phyloP scores from a whole-genome alignment of 1,140 invertebrate genomes.

The Zaprionus kolodkinae region DNA sequence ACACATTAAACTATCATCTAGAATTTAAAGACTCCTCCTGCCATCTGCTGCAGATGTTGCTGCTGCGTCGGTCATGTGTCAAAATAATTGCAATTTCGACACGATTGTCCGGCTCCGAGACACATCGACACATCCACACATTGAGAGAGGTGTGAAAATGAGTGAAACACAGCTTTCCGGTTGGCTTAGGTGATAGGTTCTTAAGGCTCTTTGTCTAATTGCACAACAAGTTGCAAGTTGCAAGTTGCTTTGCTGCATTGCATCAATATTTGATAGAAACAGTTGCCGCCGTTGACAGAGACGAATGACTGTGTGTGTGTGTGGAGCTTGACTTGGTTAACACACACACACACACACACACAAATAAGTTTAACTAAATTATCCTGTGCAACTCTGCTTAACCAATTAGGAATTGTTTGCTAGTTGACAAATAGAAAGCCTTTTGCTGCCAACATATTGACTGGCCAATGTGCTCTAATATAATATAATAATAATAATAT shows the following conservation, averaged over 20 bases:
- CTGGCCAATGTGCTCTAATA: too few species aligned
- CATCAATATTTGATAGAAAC: neutral
- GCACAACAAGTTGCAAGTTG: neutral
- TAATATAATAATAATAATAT: neutral
- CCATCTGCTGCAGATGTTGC: neutral
- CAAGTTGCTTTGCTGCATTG: neutral
- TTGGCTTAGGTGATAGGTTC: neutral
- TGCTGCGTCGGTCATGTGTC: neutral
- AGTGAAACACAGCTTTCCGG: neutral
- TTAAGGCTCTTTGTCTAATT: conserved; percentile 5
- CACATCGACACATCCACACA: neutral
- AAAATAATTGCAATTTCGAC: conserved; percentile 5
- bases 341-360: neutral
- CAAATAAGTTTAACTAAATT: neutral
- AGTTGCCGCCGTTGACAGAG: neutral
- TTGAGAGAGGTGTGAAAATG: conserved; percentile 1
- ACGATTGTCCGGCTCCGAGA: neutral
- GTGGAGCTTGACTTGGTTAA: neutral
- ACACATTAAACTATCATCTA: neutral
- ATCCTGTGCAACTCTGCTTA: neutral
- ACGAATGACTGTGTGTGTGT: neutral
- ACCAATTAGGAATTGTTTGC: neutral
- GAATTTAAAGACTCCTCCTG: neutral
- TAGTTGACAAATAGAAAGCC: neutral
- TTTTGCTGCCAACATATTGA: neutral